Percentiles rank a stretch among this genome's conserved stretches.
phyloP scores from a whole-genome alignment of 2,797 vertebrate species.

The Masticophis lateralis region DNA sequence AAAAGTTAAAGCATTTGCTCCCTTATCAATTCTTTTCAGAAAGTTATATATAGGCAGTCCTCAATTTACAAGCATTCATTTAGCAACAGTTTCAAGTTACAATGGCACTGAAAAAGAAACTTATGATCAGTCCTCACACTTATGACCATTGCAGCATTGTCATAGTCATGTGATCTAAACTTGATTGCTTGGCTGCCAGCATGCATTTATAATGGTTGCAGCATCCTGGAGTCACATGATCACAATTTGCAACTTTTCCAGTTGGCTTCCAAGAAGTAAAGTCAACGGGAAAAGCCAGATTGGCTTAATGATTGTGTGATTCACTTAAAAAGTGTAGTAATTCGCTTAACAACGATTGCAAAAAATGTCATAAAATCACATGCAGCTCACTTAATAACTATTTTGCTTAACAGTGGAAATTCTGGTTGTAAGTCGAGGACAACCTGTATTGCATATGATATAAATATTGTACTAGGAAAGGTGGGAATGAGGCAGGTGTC shows the following conservation, averaged over 20 bases:
- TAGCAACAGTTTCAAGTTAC: background rate
- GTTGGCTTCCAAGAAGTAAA: background rate
- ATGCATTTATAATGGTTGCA: background rate
- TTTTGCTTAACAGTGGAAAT: background rate
- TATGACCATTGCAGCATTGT: background rate
- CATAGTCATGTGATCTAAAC: background rate
- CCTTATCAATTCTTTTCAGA: background rate
- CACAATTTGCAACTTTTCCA: background rate
- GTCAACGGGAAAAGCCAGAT: background rate
- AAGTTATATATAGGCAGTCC: background rate
- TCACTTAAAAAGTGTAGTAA: background rate
- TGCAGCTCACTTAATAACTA: background rate
- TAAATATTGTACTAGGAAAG: background rate
- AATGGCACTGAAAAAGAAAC: background rate
- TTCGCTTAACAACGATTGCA: background rate
- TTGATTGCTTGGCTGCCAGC: background rate
- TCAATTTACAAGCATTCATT: background rate
- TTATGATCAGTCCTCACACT: background rate
- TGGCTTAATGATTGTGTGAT: background rate
- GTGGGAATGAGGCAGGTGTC: background rate
- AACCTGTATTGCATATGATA: background rate
- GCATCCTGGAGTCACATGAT: background rate
- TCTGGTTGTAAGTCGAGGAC: background rate
- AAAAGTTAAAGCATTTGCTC: background rate
- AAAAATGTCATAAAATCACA: background rate